Evolutionary conservation across 2,888 invertebrate species (phyloP), one percentile per base, ranked within the genome.

Genomic region (Synanthedon tipuliformis): DNA sequence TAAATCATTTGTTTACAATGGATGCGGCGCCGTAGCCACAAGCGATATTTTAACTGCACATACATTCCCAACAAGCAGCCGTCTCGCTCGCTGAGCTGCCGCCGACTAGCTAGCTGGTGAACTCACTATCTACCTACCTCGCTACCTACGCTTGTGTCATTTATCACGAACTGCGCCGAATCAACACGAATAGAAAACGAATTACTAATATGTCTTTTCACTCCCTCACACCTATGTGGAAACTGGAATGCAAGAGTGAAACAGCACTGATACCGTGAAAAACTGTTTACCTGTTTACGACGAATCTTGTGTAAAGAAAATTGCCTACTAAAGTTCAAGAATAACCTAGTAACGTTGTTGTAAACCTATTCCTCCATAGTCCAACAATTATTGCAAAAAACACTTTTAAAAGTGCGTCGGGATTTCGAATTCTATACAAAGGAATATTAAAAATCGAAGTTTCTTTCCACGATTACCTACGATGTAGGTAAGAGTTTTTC

Each of bases 1-100:
- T 60, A 63, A 66, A 55, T 60, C 62, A 71, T 76, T 81, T 81
- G 83, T 83, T 83, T 84, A 78, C 78, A n/a, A 73, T 63, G 61
- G 65, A 55, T 50, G 15, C 54, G 55, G 50, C 55, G 56, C 53
- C 54, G 53, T 50, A 41, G 41, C 15, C 15, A 13, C 45, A 15
- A 45, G n/a, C 45, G 45, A 15, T 7, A 45, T 45, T 45, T 45
- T 13, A 45, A 45, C n/a, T n/a, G 45, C 3, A 45, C 15, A 13
- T 7, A 15, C 34, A 34, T 34, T 34, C 2, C 34, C 8, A 34
- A 34, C 34, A 10, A 45, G 15, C 45, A 45, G 11, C 13, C n/a
- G 13, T 8, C 7, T 49, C 15, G 15, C 50, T 50, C 53, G 53
- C 56, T 54, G 48, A 54, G 54, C 55, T 51, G 59, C 56, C 51